Evolutionary conservation across 2,888 invertebrate species (phyloP), one percentile per base, ranked within the genome.

Genomic region (Rhaphigaster nebulosa): DNA sequence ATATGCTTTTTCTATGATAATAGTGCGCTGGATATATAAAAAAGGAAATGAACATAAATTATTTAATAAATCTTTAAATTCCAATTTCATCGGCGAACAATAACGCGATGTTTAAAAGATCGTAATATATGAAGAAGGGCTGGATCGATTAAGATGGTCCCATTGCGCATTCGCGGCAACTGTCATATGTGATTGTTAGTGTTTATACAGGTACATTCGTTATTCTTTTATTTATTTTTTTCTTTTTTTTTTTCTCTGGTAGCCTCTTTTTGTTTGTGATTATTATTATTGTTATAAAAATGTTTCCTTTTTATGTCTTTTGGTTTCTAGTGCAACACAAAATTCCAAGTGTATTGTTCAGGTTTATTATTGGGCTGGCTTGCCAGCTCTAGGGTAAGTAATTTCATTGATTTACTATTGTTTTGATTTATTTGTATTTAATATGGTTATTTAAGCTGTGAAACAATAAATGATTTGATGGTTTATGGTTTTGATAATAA

Each of bases 351-450:
- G 34, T 20, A 70, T 70, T 70, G 70, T 70, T 20, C 34, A 70
- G 70, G 34, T 34, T 70, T 70, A 70, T 20, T 45, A 41, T 45
- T 84, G 84, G 84, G 84, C 84, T 84, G 84, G 84, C 84, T 84
- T 84, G 45, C 84, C 84, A 84, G 84, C 84, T 84, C n/a, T n/a
- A n/a, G 45, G 84, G 84, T 84, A 84, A 84, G 84, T 84, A 20
- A 84, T 84, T 84, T 84, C 26, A 13, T 84, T 84, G 5, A 70
- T 70, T 70, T 70, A 70, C 34, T 70, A 70, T 70, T 34, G 5
- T 70, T 70, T 15, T 34, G 34, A 18, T 34, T 70, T 70, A 34
- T 38, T 29, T 34, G 38, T 23, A 41, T 80, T 80, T 23, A 80
- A 13, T 8, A 23, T 80, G 26, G 23, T 80, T 23, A 6, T 41